Base-by-base conservation (phyloP, 2,113 vertebrate species). In the Pseudopodoces humilis region DNA sequence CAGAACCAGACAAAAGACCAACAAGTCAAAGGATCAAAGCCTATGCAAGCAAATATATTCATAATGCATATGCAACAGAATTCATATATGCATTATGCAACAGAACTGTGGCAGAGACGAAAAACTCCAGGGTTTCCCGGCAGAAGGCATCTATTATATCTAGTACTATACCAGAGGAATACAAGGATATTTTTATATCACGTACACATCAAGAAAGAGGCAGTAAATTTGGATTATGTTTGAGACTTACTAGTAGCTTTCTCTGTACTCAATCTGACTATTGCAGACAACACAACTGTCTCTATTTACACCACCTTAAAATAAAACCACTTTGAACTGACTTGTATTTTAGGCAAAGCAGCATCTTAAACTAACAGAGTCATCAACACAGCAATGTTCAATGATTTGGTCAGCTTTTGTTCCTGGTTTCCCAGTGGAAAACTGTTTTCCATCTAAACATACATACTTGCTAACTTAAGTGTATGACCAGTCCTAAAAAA, bases 51-150 rank as follows among this genome's bases (percentile, higher is more conserved):
- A 81, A 82, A 46, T 56, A 39, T 6, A 76, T 68, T 70, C 46
- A 53, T 22, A 75, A 0, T 71, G 30, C 7, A 82, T 33, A 90
- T 9, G 25, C 44, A 75, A 37, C 2, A 9, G 23, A 77, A 39
- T 39, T 39, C 39, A 39, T 39, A 39, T 39, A 39, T 2, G 2
- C 21, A 63, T 25, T 35, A 90, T 9, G 25, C 44, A 75, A 37
- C 2, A 9, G 23, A 77, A 39, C 59, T 1, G 2, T 3, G 13
- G 41, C 16, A 92, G 21, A 70, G 52, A 64, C 0, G 0, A 85
- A 81, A 63, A 85, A 23, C 14, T 59, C 11, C 7, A 50, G 11
- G 13, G 7, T 39, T 68, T 85, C 16, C 21, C 39, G 83, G 7
- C 28, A 88, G 59, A 43, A 80, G 11, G 8, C 23, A 75, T n/a